These are phyloP conservation scores for Lepisosteus osseus DNA, from an alignment of 2,113 vertebrate species.

Conservation along the genomic window DNA sequence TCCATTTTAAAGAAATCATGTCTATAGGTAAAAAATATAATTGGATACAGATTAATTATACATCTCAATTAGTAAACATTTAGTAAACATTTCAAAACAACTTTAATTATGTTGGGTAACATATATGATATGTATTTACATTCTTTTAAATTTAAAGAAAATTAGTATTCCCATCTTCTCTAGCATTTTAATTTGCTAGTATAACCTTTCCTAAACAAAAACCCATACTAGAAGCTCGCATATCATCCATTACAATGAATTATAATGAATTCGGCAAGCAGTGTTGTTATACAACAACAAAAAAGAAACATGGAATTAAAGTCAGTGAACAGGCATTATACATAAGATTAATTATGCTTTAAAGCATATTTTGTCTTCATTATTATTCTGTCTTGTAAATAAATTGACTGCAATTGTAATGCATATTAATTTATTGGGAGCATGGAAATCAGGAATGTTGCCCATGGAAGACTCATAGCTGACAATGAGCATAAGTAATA, in stretches of 20 bases:
- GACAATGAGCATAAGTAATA: slow-evolving; percentile 36
- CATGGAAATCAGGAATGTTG: slow-evolving; percentile 56
- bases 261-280: slow-evolving; percentile 60
- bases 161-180: no score
- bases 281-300: slow-evolving; percentile 61
- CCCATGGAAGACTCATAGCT: slow-evolving; percentile 35
- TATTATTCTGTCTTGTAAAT: slow-evolving; percentile 63
- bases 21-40: no score
- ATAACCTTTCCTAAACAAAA: slow-evolving; percentile 14
- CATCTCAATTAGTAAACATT: no score
- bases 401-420: slow-evolving; percentile 54
- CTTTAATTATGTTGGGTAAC: no score
- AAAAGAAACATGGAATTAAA: slow-evolving; percentile 61
- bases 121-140: no score
- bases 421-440: slow-evolving; percentile 66
- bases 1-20: no score
- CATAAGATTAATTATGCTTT: slow-evolving; percentile 66
- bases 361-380: slow-evolving; percentile 62
- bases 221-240: slow-evolving; percentile 42
- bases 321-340: slow-evolving; percentile 56
- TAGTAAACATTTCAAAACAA: no score
- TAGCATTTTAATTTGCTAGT: no score
- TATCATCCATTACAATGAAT: slow-evolving; percentile 59
- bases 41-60: no score
- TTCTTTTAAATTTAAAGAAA: no score